A percentile compares a stretch with the other conserved stretches of the same genome.
Conservation (phyloP, 2,113 vertebrate species). For the Hemicordylus capensis region DNA sequence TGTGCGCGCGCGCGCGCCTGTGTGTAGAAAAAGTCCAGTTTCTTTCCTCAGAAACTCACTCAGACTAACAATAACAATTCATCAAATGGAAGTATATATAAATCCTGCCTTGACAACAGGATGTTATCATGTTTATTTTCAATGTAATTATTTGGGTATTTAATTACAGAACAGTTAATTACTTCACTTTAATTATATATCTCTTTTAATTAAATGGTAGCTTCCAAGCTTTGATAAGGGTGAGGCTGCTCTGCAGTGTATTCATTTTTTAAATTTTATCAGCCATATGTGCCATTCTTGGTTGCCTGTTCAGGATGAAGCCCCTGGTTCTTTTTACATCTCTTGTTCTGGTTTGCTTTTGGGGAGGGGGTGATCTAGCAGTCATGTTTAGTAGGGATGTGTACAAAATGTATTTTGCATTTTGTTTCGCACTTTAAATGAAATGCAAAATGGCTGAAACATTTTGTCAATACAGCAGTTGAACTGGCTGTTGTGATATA, state of each 20-base stretch:
- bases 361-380: background rate
- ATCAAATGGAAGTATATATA: constrained; percentile 73
- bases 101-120: constrained; percentile 71
- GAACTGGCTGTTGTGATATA: too few relatives aligned
- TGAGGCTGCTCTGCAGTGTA: constrained; percentile 28
- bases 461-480: too few relatives aligned
- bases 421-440: too few relatives aligned
- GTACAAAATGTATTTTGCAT: too few relatives aligned
- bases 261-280: constrained; percentile 42
- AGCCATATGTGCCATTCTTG: background rate
- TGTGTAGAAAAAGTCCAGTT: background rate
- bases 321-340: background rate
- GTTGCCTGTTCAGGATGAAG: background rate
- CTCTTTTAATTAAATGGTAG: constrained; percentile 68
- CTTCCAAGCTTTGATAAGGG: constrained; percentile 50
- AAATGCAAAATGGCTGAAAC: too few relatives aligned
- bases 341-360: background rate
- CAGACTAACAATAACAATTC: constrained; percentile 66
- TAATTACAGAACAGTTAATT: constrained; percentile 78
- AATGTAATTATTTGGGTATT: constrained; percentile 78
- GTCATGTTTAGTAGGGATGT: too few relatives aligned
- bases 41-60: constrained; percentile 46
- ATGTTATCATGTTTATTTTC: constrained; percentile 74
- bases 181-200: constrained; percentile 73
- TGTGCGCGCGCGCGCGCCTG: too few relatives aligned